Conservation (phyloP, 2,797 vertebrate species). For the Columba guinea region DNA sequence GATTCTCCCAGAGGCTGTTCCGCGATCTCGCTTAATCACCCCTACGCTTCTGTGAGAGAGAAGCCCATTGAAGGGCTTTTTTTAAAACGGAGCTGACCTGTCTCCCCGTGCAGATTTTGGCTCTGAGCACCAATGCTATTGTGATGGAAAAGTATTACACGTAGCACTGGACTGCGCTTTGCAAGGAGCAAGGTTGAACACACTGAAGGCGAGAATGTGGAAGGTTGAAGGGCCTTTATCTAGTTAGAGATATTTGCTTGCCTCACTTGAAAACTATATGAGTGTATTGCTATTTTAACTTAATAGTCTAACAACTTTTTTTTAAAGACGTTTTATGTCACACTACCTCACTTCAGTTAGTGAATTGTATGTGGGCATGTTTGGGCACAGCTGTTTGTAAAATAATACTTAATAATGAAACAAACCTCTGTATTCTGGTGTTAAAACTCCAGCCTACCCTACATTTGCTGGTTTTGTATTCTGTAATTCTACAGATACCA, state of each 20-base stretch:
- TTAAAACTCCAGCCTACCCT: background rate
- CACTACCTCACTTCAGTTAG: background rate
- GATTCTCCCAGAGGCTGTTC: background rate
- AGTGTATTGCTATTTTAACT: background rate
- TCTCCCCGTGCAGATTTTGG: background rate
- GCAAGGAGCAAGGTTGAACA: rapidly evolving
- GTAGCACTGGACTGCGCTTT: background rate
- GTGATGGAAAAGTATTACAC: background rate
- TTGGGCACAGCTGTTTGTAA: background rate
- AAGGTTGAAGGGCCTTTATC: background rate
- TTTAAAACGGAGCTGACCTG: background rate
- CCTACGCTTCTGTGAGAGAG: background rate
- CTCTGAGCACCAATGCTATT: background rate
- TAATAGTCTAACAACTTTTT: background rate
- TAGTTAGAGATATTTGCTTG: background rate
- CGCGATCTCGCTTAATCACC: rapidly evolving
- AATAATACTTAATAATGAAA: background rate
- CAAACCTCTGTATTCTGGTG: background rate
- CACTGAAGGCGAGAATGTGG: background rate
- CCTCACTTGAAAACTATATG: background rate
- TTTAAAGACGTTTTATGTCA: background rate
- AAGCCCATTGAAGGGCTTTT: background rate
- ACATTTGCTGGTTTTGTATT: background rate
- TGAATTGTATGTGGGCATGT: background rate
- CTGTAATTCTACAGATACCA: background rate